Percentiles rank a stretch among this genome's conserved stretches.
Evolutionary conservation across 2,888 invertebrate genomes (phyloP).

Genomic region (Dichetophora obliterata): DNA sequence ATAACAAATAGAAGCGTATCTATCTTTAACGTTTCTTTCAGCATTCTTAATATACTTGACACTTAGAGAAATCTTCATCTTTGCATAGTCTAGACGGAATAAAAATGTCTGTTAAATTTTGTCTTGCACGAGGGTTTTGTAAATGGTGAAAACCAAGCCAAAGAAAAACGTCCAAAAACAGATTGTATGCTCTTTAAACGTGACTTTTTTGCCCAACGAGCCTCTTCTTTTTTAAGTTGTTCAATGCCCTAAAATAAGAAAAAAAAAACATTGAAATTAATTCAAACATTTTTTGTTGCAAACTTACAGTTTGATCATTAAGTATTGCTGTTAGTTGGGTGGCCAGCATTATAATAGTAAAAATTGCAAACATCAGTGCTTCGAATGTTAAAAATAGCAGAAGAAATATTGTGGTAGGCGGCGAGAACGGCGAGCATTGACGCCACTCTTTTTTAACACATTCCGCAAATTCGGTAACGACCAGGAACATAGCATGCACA

Average conservation of each 20-base stretch:
- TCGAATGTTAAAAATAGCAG: slow-evolving; percentile 93
- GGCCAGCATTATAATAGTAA: slow-evolving; percentile 97
- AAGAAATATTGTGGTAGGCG: slow-evolving; percentile 94
- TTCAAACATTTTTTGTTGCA: neutral
- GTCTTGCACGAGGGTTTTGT: slow-evolving; percentile 82
- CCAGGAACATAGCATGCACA: slow-evolving; percentile 90
- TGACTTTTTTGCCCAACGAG: slow-evolving; percentile 91
- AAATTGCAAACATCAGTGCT: slow-evolving; percentile 95
- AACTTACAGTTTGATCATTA: slow-evolving; percentile 94
- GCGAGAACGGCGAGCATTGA: slow-evolving; percentile 92
- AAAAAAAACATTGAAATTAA: neutral
- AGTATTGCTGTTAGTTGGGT: slow-evolving; percentile 97
- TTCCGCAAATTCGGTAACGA: slow-evolving; percentile 92
- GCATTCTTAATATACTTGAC: neutral
- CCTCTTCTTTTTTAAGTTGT: slow-evolving; percentile 95
- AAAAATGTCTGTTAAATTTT: slow-evolving; percentile 84
- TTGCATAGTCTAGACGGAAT: slow-evolving; percentile 77
- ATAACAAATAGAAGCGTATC: neutral
- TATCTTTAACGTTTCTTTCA: neutral
- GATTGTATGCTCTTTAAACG: slow-evolving; percentile 95
- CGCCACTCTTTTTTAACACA: slow-evolving; percentile 96
- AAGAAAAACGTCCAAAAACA: slow-evolving; percentile 95
- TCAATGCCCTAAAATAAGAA: slow-evolving; percentile 86
- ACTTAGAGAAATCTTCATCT: slow-evolving; percentile 2
- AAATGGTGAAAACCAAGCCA: slow-evolving; percentile 89